phyloP scores from a whole-genome alignment of 2,888 invertebrate species.

The Drosophila basisetae region DNA sequence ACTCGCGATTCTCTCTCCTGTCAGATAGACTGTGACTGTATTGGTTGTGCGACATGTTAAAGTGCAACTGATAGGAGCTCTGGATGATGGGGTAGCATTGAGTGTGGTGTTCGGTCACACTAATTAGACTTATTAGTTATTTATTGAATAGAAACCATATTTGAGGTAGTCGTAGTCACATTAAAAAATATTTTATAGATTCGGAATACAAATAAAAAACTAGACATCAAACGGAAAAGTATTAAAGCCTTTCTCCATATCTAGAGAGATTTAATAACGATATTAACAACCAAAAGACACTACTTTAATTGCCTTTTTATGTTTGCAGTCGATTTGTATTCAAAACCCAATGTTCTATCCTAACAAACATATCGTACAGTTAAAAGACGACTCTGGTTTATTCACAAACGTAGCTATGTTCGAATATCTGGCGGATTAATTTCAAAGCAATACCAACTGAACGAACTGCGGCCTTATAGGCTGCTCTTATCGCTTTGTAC shows the following conservation, averaged over 20 bases:
- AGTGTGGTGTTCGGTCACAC: background rate
- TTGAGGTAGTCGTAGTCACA: background rate
- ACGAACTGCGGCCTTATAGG: conserved; percentile 48
- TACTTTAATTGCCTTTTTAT: conserved; percentile 29
- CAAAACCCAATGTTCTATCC: conserved; percentile 33
- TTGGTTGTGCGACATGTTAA: conserved; percentile 59
- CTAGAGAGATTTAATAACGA: conserved; percentile 2
- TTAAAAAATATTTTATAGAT: background rate
- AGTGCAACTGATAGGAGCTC: conserved; percentile 47
- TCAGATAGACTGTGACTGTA: conserved; percentile 50
- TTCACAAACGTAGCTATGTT: conserved; percentile 55
- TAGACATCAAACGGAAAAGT: background rate
- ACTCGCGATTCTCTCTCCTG: conserved; percentile 21
- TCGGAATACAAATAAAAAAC: background rate
- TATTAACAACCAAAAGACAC: conserved; percentile 5
- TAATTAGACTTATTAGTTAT: background rate
- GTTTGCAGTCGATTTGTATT: conserved; percentile 19
- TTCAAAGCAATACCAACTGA: conserved; percentile 77
- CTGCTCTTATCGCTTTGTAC: conserved; percentile 71
- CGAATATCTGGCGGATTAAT: conserved; percentile 74
- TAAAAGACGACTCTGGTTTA: conserved; percentile 35
- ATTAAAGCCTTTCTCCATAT: background rate
- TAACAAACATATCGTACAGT: conserved; percentile 26
- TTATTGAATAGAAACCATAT: background rate
- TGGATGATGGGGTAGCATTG: background rate